Evolutionary conservation across 64 coral and sea anemone genomes (phyloP).

Genomic region (Acropora yongei): DNA sequence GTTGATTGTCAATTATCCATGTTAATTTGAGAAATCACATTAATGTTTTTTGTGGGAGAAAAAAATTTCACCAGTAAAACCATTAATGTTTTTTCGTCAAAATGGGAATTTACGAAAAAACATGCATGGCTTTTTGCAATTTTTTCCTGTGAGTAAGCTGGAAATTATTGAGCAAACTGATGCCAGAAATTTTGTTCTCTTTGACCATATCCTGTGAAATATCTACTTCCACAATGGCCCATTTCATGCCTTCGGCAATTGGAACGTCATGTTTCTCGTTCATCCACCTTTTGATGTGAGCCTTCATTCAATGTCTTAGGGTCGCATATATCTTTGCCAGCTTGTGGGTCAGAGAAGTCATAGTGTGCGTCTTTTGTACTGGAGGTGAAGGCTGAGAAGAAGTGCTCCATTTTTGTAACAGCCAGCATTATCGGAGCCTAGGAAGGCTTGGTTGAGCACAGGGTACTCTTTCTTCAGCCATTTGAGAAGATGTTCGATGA

Average conservation of each 20-base stretch:
- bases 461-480: not conserved
- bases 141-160: too few relatives aligned
- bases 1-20: too few relatives aligned
- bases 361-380: not conserved
- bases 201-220: not conserved
- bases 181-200: not conserved
- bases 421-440: constrained; percentile 1
- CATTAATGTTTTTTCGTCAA: too few relatives aligned
- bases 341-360: not conserved
- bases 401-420: not conserved
- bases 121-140: too few relatives aligned
- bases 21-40: too few relatives aligned
- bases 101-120: too few relatives aligned
- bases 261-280: not conserved
- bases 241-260: not conserved
- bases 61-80: too few relatives aligned
- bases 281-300: not conserved
- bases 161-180: too few relatives aligned
- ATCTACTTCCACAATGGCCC: not conserved
- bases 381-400: not conserved
- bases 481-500: not conserved
- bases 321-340: not conserved
- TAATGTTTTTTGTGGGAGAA: too few relatives aligned
- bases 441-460: not conserved
- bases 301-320: not conserved